Conservation (phyloP, 2,888 invertebrate species). For the Hyposoter dolosus region DNA sequence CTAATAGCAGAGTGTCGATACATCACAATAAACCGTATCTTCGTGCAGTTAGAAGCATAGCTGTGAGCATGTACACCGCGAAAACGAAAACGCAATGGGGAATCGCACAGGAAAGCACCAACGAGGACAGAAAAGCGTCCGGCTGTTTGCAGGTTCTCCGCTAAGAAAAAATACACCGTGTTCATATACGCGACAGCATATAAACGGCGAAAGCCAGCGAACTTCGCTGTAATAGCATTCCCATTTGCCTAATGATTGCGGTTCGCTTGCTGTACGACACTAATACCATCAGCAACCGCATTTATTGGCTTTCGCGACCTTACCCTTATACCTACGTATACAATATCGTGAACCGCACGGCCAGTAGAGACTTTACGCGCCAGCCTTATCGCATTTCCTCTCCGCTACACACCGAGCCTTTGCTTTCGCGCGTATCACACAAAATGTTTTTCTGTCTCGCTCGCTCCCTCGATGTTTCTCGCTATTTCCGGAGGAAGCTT, state of each 20-base stretch:
- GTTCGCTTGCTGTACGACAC: conserved; percentile 63
- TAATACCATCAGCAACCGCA: conserved; percentile 60
- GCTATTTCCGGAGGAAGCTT: conserved; percentile 45
- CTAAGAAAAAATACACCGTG: conserved; percentile 2
- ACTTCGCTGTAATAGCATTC: conserved; percentile 74
- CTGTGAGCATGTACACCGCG: conserved; percentile 8
- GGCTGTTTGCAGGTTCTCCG: conserved; percentile 33
- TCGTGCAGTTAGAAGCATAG: conserved; percentile 51
- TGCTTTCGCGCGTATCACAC: conserved; percentile 38
- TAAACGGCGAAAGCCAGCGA: conserved; percentile 51
- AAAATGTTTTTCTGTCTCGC: conserved; percentile 27
- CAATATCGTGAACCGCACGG: conserved; percentile 66
- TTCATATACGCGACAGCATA: conserved; percentile 1
- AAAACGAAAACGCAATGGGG: conserved; percentile 12
- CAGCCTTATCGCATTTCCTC: conserved; percentile 83
- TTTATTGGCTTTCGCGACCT: conserved; percentile 71
- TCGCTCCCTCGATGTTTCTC: neutral
- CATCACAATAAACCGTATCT: conserved; percentile 24
- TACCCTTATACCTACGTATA: conserved; percentile 57
- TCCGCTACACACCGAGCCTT: conserved; percentile 80
- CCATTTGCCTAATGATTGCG: conserved; percentile 83
- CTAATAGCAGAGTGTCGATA: neutral
- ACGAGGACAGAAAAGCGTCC: conserved; percentile 46
- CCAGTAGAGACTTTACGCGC: conserved; percentile 46
- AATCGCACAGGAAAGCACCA: conserved; percentile 45